phyloP scores from a whole-genome alignment of 2,888 invertebrate species.

The Nemotelus pantherinus region DNA sequence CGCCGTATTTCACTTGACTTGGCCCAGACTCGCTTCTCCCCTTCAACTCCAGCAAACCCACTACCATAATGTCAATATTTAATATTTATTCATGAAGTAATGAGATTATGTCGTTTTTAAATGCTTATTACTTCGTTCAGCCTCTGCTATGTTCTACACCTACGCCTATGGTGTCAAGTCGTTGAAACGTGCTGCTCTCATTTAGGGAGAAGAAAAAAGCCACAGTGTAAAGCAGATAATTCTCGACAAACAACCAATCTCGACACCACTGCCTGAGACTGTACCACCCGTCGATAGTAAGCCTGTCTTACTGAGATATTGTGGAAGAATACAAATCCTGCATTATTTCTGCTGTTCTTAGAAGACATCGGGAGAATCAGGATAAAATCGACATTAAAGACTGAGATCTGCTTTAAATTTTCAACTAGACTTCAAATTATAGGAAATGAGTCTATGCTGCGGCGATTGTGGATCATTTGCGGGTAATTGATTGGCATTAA shows the following conservation, averaged over 20 bases:
- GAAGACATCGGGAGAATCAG: too few relatives aligned
- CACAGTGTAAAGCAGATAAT: conserved; percentile 3
- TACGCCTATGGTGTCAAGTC: background rate
- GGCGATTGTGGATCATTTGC: too few relatives aligned
- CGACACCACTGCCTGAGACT: too few relatives aligned
- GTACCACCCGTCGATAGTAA: too few relatives aligned
- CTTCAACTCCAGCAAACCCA: background rate
- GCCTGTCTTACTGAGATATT: too few relatives aligned
- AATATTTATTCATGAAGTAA: conserved; percentile 49
- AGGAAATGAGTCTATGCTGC: too few relatives aligned
- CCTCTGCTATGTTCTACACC: background rate
- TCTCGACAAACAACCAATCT: background rate
- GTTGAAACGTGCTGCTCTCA: background rate
- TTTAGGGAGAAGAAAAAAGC: background rate
- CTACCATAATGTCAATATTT: conserved; percentile 43
- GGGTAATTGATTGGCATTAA: too few relatives aligned
- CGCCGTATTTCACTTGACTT: background rate
- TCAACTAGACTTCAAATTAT: too few relatives aligned
- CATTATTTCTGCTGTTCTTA: too few relatives aligned
- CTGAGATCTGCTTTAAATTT: too few relatives aligned
- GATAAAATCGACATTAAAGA: too few relatives aligned
- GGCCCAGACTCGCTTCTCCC: background rate
- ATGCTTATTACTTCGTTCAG: conserved; percentile 46
- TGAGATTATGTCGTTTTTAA: conserved; percentile 48
- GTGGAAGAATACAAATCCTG: too few relatives aligned